Evolutionary conservation across 2,113 vertebrate genomes (phyloP).

Genomic region (Caloenas nicobarica): DNA sequence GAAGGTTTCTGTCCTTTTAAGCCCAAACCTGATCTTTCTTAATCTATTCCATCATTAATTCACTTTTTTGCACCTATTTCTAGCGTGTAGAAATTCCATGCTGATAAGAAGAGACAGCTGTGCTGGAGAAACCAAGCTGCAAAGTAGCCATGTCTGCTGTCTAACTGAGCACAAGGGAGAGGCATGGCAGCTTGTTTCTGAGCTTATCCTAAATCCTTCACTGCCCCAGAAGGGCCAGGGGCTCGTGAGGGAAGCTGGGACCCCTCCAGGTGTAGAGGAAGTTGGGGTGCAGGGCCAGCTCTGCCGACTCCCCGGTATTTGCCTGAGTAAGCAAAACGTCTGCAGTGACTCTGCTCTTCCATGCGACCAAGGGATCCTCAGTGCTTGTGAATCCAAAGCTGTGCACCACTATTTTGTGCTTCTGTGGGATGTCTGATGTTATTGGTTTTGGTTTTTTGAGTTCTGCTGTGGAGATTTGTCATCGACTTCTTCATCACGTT

Average conservation of each 20-base stretch:
- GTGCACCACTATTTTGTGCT: not conserved
- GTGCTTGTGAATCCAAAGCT: not conserved
- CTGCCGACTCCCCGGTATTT: fast-evolving
- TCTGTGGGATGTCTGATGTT: not conserved
- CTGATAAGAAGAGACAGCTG: not conserved
- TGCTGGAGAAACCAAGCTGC: not conserved
- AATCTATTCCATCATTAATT: not conserved
- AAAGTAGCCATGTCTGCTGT: fast-evolving
- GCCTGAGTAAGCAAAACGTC: not conserved
- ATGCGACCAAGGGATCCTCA: not conserved
- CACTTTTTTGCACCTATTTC: not conserved
- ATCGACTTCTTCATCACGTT: not conserved
- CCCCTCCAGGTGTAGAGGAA: not conserved
- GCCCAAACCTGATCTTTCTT: not conserved
- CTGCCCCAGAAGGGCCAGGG: not conserved
- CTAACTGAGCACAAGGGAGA: not conserved
- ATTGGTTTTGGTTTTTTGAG: not conserved
- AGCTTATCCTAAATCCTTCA: not conserved
- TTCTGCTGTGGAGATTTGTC: not conserved
- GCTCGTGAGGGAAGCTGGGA: not conserved
- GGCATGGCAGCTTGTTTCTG: not conserved
- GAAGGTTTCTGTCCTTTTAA: not conserved
- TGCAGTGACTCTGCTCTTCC: not conserved
- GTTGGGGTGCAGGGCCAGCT: fast-evolving
- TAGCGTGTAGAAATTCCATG: fast-evolving